Conservation (phyloP, 2,888 invertebrate genomes). For the Protodeltote pygarga region DNA sequence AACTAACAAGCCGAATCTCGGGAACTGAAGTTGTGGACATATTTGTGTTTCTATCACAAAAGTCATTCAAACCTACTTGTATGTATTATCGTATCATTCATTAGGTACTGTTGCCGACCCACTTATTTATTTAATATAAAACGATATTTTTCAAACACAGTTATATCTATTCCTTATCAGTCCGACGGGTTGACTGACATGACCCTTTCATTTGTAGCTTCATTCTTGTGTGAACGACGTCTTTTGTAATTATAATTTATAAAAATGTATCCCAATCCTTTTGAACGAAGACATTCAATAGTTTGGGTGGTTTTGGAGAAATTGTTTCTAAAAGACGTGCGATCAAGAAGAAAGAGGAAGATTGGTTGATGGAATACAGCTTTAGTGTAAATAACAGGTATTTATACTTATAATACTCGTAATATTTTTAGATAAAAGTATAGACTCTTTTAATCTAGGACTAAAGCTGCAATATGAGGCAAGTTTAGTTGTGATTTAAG, state of each 20-base stretch:
- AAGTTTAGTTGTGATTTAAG: too few species aligned
- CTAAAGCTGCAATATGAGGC: too few species aligned
- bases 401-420: background rate
- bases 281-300: constrained; percentile 86
- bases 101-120: background rate
- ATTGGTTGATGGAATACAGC: constrained; percentile 29
- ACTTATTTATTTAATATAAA: constrained; percentile 19
- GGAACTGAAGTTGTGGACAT: too few species aligned
- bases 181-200: constrained; percentile 39
- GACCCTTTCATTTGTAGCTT: constrained; percentile 19
- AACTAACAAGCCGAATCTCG: too few species aligned
- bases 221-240: constrained; percentile 16
- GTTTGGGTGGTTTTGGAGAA: constrained; percentile 86
- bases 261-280: constrained; percentile 88
- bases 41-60: too few species aligned
- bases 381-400: constrained; percentile 32
- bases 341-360: constrained; percentile 29
- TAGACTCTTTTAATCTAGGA: too few species aligned
- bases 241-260: constrained; percentile 21
- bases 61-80: too few species aligned
- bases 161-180: constrained; percentile 38
- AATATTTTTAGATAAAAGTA: too few species aligned
- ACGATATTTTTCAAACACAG: constrained; percentile 8
- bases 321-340: constrained; percentile 61
- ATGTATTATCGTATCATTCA: too few species aligned